Conservation (phyloP, 1,140 invertebrate genomes). For the Melanaphis sacchari region DNA sequence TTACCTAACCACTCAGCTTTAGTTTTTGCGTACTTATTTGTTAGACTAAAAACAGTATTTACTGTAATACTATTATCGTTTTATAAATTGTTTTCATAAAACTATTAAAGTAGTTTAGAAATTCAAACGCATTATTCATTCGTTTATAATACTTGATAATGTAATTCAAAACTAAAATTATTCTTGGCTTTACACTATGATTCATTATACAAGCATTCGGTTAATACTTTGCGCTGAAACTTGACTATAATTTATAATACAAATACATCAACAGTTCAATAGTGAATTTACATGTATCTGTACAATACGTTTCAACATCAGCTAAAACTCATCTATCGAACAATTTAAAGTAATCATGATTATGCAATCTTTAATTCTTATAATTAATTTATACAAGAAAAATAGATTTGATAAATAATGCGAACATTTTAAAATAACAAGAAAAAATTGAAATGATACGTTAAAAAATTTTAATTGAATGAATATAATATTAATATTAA, state of each 20-base stretch:
- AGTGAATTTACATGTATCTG: neutral
- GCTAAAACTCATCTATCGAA: neutral
- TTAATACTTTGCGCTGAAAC: neutral
- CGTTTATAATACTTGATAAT: neutral
- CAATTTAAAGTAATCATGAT: neutral
- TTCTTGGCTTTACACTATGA: neutral
- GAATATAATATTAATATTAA: neutral
- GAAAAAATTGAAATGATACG: neutral
- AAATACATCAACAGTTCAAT: neutral
- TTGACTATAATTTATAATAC: neutral
- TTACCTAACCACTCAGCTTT: neutral
- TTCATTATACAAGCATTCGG: neutral
- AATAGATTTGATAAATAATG: neutral
- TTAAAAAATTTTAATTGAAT: neutral
- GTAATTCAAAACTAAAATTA: neutral
- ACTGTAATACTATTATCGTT: neutral
- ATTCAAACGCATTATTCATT: neutral
- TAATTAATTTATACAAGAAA: neutral
- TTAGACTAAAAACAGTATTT: neutral
- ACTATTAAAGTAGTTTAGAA: neutral
- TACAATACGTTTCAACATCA: neutral
- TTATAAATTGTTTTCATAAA: neutral
- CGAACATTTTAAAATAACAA: neutral
- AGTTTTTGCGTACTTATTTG: no score
- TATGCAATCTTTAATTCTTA: neutral